phyloP scores from a whole-genome alignment of 2,888 invertebrate species.

The Orthosia incerta region DNA sequence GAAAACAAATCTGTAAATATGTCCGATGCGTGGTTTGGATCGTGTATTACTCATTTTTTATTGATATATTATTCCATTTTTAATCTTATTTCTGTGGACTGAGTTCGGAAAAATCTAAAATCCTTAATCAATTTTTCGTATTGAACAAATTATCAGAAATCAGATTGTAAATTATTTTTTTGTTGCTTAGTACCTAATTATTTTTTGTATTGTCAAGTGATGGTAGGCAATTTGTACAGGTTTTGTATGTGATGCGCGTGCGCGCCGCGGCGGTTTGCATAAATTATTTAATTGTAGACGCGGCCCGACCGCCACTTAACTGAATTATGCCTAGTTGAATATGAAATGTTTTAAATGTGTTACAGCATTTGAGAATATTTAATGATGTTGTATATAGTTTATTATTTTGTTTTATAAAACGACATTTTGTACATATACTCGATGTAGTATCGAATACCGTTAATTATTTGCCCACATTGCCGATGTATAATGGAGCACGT shows the following conservation, averaged over 20 bases:
- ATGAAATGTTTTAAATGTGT: constrained; percentile 91
- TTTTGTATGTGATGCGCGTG: constrained; percentile 71
- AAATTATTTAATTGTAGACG: constrained; percentile 80
- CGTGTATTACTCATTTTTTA: constrained; percentile 71
- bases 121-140: constrained; percentile 67
- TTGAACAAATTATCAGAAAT: constrained; percentile 77
- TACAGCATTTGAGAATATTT: constrained; percentile 91
- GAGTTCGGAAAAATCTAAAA: constrained; percentile 70
- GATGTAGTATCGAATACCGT: constrained; percentile 79
- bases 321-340: constrained; percentile 89
- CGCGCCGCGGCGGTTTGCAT: constrained; percentile 68
- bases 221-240: constrained; percentile 82
- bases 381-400: constrained; percentile 91
- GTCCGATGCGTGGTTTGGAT: constrained; percentile 74
- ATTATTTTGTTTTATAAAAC: constrained; percentile 89
- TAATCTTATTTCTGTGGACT: constrained; percentile 71
- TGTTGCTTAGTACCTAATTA: constrained; percentile 84
- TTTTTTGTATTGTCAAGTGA: constrained; percentile 74
- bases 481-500: constrained; percentile 82
- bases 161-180: constrained; percentile 78
- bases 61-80: constrained; percentile 71
- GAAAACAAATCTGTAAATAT: constrained; percentile 80
- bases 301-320: constrained; percentile 80
- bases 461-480: constrained; percentile 86
- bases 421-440: constrained; percentile 86